Base-by-base conservation (phyloP, 2,888 invertebrate species). In the Cephus pygmeus region DNA sequence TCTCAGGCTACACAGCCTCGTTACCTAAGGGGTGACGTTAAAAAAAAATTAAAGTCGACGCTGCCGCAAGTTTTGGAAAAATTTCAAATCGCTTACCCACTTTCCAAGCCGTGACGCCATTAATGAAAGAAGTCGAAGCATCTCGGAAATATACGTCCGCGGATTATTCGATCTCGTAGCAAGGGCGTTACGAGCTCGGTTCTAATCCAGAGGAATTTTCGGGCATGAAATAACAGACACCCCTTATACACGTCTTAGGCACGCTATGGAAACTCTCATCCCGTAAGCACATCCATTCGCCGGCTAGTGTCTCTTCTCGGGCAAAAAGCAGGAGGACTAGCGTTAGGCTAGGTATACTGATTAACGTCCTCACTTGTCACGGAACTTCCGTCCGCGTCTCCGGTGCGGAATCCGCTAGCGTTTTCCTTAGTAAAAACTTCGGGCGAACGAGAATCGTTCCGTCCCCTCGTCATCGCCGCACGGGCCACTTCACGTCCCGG, bases 1-100 rank as follows among this genome's bases (percentile, higher is more conserved):
- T 80, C 79, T 23, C 9, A 75, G 68, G 12, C 15, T 75, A 69
- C 73, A 74, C 77, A 75, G 69, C 31, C 74, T 11, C 34, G 34
- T 34, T n/a, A 34, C 69, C 31, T 73, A 56, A n/a, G 73, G 40
- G 77, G 56, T 56, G 56, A 56, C 56, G 56, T 23, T 40, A 4
- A 15, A 40, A 40, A 40, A 56, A 56, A 9, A 23, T 9, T 9
- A 56, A 56, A 56, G 56, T 23, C 2, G 56, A 56, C 56, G 6
- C 15, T 35, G 15, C 40, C 6, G 9, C 9, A 23, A 56, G 23
- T 56, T 9, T 56, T 56, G 23, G 9, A 56, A 56, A 23, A 56
- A 56, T 23, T 56, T 56, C 23, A 2, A 56, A 56, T 23, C 9
- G 23, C 56, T 56, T 23, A 56, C 23, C 23, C 23, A 56, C 23